Evolutionary conservation across 2,888 invertebrate genomes (phyloP).

Genomic region (Agrotis clavis): DNA sequence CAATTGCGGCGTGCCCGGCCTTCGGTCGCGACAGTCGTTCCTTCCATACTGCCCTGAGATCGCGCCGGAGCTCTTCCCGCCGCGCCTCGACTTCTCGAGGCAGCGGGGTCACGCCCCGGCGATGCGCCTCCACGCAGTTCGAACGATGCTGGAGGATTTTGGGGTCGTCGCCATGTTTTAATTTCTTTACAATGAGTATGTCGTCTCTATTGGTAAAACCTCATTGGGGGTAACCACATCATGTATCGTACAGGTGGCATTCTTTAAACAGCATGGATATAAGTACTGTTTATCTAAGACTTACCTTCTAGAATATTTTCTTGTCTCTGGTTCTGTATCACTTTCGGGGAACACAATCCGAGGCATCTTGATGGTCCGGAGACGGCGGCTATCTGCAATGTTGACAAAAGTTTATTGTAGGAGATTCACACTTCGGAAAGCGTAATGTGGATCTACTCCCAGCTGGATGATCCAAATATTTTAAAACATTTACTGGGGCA

Average conservation of each 20-base stretch:
- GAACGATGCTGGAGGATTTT: too few relatives aligned
- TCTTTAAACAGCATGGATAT: background rate
- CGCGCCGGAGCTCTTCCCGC: too few relatives aligned
- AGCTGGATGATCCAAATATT: background rate
- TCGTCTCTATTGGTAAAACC: too few relatives aligned
- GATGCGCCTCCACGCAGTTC: too few relatives aligned
- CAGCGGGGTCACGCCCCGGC: too few relatives aligned
- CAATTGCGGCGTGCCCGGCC: too few relatives aligned
- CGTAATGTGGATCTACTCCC: background rate
- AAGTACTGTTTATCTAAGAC: background rate
- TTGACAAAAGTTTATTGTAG: background rate
- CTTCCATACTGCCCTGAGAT: too few relatives aligned
- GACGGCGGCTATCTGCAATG: conserved; percentile 83
- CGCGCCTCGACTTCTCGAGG: too few relatives aligned
- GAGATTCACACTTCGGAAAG: background rate
- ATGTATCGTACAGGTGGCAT: background rate
- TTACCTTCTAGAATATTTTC: conserved; percentile 88
- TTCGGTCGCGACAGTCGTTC: too few relatives aligned
- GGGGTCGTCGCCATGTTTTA: too few relatives aligned
- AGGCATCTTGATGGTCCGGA: conserved; percentile 88
- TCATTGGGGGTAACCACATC: too few relatives aligned
- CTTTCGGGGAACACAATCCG: conserved; percentile 89
- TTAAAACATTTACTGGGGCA: background rate
- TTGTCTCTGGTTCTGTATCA: conserved; percentile 86
- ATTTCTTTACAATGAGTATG: too few relatives aligned